phyloP scores from a whole-genome alignment of 2,113 vertebrate species.

The Malurus melanocephalus region DNA sequence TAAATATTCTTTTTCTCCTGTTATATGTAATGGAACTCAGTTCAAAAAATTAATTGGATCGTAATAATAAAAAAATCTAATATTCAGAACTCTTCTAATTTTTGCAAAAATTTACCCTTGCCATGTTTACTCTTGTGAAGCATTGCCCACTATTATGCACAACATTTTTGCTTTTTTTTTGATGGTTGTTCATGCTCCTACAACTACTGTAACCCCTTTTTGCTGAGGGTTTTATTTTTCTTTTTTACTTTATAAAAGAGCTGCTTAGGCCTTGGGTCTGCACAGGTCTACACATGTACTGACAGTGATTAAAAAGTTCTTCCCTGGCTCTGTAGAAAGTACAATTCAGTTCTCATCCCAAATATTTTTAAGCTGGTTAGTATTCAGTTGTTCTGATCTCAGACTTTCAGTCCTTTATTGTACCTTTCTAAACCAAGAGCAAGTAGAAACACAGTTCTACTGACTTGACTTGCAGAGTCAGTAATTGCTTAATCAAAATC shows the following conservation, averaged over 20 bases:
- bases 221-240: neutral
- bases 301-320: neutral
- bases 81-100: neutral
- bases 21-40: neutral
- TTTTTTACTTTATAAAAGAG: neutral
- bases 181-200: neutral
- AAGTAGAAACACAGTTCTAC: neutral
- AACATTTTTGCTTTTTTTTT: neutral
- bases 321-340: neutral
- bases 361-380: neutral
- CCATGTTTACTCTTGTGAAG: neutral
- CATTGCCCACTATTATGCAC: neutral
- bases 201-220: neutral
- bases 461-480: neutral
- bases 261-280: neutral
- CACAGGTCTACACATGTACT: neutral
- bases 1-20: neutral
- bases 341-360: neutral
- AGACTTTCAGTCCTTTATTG: neutral
- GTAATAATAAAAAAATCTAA: neutral
- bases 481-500: neutral
- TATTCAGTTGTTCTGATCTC: neutral
- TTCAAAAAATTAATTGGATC: neutral
- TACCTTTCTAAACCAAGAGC: neutral
- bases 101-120: neutral